Percentiles rank a stretch among this genome's conserved stretches.
phyloP scores from a whole-genome alignment of 2,797 vertebrate species.

The Leuciscus waleckii region DNA sequence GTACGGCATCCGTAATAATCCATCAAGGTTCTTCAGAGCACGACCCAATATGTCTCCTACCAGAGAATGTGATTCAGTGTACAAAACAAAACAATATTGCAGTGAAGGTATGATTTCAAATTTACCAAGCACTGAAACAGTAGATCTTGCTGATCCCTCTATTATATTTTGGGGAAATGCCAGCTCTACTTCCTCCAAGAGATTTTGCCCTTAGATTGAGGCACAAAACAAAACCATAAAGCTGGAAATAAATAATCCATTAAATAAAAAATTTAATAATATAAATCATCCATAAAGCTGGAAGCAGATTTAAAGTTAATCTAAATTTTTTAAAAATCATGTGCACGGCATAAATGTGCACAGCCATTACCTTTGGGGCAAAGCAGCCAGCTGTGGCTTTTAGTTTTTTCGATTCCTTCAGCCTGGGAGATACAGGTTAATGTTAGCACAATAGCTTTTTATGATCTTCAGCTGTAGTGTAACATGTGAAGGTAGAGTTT shows the following conservation, averaged over 20 bases:
- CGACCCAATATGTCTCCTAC: conserved; percentile 82
- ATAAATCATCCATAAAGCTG: background rate
- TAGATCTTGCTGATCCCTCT: conserved; percentile 67
- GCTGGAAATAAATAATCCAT: too few species aligned
- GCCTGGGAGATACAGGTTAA: conserved; percentile 62
- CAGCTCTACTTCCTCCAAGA: conserved; percentile 60
- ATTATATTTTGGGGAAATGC: conserved; percentile 68
- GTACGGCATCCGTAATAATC: conserved; percentile 81
- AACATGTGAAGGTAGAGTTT: background rate
- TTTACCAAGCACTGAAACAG: conserved; percentile 37
- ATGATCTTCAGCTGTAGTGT: background rate
- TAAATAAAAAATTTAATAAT: too few species aligned
- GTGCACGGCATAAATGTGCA: conserved; percentile 25
- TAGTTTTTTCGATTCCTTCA: conserved; percentile 69
- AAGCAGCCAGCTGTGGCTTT: conserved; percentile 71
- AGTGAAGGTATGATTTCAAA: background rate
- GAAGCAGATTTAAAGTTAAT: background rate
- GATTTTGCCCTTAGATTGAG: background rate
- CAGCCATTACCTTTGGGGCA: conserved; percentile 72
- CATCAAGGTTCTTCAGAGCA: conserved; percentile 77
- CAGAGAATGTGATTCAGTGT: background rate
- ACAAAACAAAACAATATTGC: background rate
- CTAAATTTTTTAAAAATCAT: background rate
- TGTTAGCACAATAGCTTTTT: background rate
- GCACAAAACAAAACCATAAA: background rate